Evolutionary conservation across 1,140 invertebrate genomes (phyloP).

Genomic region (Homarus americanus): DNA sequence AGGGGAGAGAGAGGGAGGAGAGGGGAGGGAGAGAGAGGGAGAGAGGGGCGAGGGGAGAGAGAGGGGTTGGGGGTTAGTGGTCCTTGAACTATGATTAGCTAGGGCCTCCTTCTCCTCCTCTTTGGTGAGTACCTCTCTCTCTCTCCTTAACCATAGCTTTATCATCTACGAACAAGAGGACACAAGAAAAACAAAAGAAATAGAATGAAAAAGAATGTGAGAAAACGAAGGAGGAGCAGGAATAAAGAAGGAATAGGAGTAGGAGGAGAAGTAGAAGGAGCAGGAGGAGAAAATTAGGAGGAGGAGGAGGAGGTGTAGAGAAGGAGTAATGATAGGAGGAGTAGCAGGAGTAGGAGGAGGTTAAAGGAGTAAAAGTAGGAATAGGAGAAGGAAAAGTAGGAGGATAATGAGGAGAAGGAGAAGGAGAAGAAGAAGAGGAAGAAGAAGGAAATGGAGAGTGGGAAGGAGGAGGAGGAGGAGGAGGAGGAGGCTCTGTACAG

Average conservation of each 20-base stretch:
- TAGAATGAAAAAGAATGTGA: no score
- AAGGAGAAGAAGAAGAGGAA: background rate
- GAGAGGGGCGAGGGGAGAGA: background rate
- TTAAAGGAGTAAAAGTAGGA: no score
- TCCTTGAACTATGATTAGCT: background rate
- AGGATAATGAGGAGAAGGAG: no score
- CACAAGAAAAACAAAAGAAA: no score
- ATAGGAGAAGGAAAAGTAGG: no score
- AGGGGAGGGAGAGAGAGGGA: background rate
- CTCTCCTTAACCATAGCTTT: background rate
- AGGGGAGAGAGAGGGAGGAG: background rate
- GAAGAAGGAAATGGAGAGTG: no score
- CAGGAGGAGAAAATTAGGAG: background rate
- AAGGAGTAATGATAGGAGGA: background rate
- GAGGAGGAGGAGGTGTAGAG: background rate
- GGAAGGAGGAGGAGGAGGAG: no score
- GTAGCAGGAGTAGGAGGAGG: background rate
- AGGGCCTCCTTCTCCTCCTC: no score
- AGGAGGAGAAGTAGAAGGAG: background rate
- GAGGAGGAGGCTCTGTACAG: no score
- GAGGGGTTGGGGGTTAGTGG: background rate
- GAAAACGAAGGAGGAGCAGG: no score
- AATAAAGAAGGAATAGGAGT: no score
- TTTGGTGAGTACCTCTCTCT: background rate
- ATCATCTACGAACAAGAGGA: no score